Evolutionary conservation across 2,888 invertebrate genomes (phyloP).

Genomic region (Gasteruption jaculator): DNA sequence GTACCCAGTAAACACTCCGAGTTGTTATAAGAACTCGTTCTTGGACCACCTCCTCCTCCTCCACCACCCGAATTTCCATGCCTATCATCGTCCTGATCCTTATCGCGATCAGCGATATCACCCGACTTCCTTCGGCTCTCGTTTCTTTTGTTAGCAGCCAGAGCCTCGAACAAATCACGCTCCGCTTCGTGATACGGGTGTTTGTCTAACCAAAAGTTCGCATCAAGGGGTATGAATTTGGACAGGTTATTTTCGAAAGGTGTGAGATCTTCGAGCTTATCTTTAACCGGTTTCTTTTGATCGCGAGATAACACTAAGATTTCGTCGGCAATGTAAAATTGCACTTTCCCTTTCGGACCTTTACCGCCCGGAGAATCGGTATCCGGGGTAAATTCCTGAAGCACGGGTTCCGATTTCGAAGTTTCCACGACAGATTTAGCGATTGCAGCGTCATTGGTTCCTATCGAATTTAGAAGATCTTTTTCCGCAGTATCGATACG

Average conservation of each 20-base stretch:
- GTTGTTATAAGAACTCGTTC: conserved; percentile 22
- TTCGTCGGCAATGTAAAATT: conserved; percentile 47
- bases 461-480: too few species aligned
- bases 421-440: conserved; percentile 15
- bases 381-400: too few species aligned
- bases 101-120: conserved; percentile 34
- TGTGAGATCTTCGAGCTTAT: conserved; percentile 9
- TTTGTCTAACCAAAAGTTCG: conserved; percentile 62
- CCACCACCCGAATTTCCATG: conserved; percentile 56
- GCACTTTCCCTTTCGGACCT: conserved; percentile 35
- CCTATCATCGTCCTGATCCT: conserved; percentile 52
- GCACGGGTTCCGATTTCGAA: too few species aligned
- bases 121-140: conserved; percentile 22
- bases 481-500: too few species aligned
- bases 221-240: conserved; percentile 49
- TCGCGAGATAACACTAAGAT: conserved; percentile 37
- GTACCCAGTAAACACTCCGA: conserved; percentile 21
- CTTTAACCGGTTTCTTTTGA: conserved; percentile 23
- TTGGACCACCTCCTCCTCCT: conserved; percentile 52
- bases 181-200: conserved; percentile 65
- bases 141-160: conserved; percentile 53
- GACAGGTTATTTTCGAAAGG: conserved; percentile 17
- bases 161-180: conserved; percentile 57
- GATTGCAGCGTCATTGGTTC: too few species aligned
- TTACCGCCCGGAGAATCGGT: too few species aligned